A percentile compares a stretch with the other conserved stretches of the same genome.
Evolutionary conservation across 2,888 invertebrate genomes (phyloP).

Genomic region (Orthosia gothica): DNA sequence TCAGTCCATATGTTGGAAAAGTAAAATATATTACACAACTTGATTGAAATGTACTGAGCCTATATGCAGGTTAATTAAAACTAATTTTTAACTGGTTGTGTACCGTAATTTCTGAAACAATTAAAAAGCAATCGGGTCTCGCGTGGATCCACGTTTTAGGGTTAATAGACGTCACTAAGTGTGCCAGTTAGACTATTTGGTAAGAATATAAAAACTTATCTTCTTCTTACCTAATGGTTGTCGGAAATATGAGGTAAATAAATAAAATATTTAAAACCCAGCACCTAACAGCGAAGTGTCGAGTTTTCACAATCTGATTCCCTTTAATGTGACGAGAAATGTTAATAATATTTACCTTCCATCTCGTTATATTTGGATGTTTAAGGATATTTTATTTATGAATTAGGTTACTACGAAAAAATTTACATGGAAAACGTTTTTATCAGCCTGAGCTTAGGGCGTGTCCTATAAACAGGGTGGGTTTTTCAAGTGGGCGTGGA

Average conservation of each 20-base stretch:
- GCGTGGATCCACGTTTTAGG: neutral
- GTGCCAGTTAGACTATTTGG: neutral
- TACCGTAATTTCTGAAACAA: too few relatives aligned
- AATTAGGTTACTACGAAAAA: slow-evolving; percentile 31
- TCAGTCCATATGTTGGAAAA: neutral
- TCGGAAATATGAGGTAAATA: slow-evolving; percentile 31
- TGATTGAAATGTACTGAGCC: too few relatives aligned
- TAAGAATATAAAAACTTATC: neutral
- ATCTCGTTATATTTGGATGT: slow-evolving; percentile 51
- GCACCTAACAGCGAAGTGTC: slow-evolving; percentile 35
- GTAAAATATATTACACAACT: neutral
- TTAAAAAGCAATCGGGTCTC: too few relatives aligned
- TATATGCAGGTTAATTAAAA: neutral
- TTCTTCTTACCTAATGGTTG: neutral
- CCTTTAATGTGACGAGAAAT: slow-evolving; percentile 54
- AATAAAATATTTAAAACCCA: slow-evolving; percentile 41
- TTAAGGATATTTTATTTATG: slow-evolving; percentile 53
- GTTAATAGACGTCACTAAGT: neutral
- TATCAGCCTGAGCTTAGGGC: neutral
- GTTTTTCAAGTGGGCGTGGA: too few relatives aligned
- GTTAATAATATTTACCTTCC: slow-evolving; percentile 54
- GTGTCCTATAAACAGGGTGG: neutral
- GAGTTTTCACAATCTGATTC: slow-evolving; percentile 57
- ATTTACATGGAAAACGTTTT: slow-evolving; percentile 26
- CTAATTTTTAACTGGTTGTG: too few relatives aligned